phyloP scores from a whole-genome alignment of 2,888 invertebrate species.

The Rhimphoctona megacephalus region DNA sequence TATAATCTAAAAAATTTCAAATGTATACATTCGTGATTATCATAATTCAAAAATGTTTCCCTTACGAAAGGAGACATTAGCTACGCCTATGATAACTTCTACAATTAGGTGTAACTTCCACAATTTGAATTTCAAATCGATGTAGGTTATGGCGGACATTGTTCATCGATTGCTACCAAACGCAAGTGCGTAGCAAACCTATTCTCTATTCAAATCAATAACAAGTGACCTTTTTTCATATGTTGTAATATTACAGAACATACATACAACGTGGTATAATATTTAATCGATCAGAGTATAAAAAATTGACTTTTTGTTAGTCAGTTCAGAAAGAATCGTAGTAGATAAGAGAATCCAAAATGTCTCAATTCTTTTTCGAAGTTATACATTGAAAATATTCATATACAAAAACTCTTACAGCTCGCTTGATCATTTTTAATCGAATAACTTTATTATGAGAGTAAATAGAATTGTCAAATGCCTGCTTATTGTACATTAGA shows the following conservation, averaged over 20 bases:
- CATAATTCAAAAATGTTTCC: neutral
- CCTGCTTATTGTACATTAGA: no score
- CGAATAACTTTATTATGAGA: no score
- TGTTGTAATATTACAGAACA: neutral
- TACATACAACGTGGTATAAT: neutral
- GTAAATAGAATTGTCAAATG: no score
- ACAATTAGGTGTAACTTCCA: neutral
- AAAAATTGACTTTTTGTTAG: neutral
- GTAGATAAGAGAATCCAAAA: neutral
- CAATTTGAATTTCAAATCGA: neutral
- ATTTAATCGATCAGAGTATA: no score
- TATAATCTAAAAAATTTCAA: neutral
- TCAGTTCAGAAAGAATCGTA: no score
- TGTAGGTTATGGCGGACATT: neutral
- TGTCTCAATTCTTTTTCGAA: neutral
- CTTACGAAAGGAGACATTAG: neutral
- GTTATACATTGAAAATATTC: neutral
- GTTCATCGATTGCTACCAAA: neutral
- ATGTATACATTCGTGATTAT: neutral
- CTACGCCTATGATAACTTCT: neutral
- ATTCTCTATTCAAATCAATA: conserved; percentile 1
- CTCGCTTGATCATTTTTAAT: no score
- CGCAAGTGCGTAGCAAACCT: conserved; percentile 1
- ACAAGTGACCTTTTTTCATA: conserved; percentile 2
- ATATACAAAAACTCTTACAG: neutral